Conservation (phyloP, 2,113 vertebrate species). For the Tragelaphus strepsiceros region DNA sequence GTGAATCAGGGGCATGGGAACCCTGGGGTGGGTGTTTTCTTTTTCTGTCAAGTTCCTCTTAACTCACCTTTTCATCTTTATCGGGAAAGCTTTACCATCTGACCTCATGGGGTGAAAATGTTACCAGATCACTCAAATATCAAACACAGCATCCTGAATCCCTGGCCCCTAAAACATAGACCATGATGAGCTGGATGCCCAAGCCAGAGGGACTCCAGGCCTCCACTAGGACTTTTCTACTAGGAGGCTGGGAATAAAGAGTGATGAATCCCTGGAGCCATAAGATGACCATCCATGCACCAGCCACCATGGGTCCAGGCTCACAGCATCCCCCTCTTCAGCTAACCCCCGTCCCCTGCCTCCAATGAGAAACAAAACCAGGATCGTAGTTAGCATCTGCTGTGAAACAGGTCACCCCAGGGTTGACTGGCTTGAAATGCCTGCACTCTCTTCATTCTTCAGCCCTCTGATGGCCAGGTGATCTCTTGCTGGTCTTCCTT, state of each 20-base stretch:
- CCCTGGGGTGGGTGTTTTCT: neutral
- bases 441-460: neutral
- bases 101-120: neutral
- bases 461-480: neutral
- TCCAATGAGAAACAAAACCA: neutral
- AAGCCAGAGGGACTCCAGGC: neutral
- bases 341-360: neutral
- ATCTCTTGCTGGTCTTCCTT: neutral
- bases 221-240: neutral
- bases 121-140: neutral
- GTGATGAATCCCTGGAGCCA: rapidly evolving
- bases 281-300: neutral
- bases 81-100: neutral
- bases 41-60: neutral
- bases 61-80: neutral
- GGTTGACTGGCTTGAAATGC: neutral
- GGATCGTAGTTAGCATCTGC: neutral
- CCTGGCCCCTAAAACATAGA: neutral
- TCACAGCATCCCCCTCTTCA: rapidly evolving
- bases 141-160: neutral
- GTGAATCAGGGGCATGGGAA: neutral
- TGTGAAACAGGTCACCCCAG: neutral
- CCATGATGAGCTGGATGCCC: rapidly evolving
- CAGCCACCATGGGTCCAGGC: neutral
- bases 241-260: neutral